Conservation (phyloP, 2,888 invertebrate genomes). For the Ennomos erosarius region DNA sequence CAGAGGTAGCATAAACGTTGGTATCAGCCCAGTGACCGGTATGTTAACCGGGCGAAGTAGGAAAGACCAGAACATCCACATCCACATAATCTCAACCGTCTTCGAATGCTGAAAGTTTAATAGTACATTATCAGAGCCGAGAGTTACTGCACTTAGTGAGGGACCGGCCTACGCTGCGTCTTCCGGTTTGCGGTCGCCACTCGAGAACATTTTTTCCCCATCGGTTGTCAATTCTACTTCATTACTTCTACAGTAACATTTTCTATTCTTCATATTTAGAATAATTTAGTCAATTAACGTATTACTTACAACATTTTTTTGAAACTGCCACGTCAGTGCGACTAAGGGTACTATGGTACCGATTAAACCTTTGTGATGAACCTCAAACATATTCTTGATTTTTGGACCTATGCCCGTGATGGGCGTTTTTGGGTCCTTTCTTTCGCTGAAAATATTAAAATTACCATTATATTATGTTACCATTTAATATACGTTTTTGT, state of each 20-base stretch:
- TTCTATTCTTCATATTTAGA: no score
- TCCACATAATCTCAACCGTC: constrained; percentile 56
- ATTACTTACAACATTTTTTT: constrained; percentile 47
- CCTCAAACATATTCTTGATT: constrained; percentile 43
- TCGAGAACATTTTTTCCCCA: no score
- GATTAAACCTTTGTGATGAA: constrained; percentile 56
- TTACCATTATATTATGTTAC: background rate
- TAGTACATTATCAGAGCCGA: no score
- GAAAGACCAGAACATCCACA: constrained; percentile 56
- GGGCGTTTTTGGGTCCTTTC: constrained; percentile 39
- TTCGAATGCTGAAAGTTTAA: constrained; percentile 46
- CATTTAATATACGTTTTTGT: background rate
- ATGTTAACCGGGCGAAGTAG: constrained; percentile 59
- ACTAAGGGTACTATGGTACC: constrained; percentile 51
- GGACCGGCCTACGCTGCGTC: no score
- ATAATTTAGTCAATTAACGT: no score
- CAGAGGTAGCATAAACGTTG: constrained; percentile 63
- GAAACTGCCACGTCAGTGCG: constrained; percentile 43
- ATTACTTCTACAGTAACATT: no score
- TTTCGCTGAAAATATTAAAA: constrained; percentile 16
- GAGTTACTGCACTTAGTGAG: no score
- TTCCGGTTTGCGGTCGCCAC: no score
- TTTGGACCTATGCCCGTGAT: constrained; percentile 40
- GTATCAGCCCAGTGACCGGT: constrained; percentile 55
- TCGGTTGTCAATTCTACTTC: no score